Evolutionary conservation across 2,797 vertebrate genomes (phyloP).

Genomic region (Rhinoraja longicauda): DNA sequence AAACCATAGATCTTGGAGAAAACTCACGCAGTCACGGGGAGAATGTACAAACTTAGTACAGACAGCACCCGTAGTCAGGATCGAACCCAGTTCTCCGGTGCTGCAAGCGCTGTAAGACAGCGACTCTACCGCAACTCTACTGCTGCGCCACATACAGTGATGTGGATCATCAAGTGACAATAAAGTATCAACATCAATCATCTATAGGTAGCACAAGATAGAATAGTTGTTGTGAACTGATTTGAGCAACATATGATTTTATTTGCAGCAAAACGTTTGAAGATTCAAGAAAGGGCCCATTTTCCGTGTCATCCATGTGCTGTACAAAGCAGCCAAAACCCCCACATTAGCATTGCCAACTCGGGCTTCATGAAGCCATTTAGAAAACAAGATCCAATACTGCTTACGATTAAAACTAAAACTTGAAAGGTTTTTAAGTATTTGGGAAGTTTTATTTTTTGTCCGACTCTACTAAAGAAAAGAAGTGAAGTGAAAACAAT

Average conservation of each 20-base stretch:
- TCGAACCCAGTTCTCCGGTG: too few relatives aligned
- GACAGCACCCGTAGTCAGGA: too few relatives aligned
- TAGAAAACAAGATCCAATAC: not conserved
- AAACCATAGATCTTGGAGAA: too few relatives aligned
- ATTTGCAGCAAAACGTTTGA: not conserved
- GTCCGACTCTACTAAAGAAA: constrained; percentile 52
- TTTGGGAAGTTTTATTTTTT: constrained; percentile 41
- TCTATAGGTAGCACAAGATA: not conserved
- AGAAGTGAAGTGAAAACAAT: constrained; percentile 60
- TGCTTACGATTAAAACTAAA: not conserved
- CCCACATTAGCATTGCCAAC: not conserved
- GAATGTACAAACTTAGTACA: too few relatives aligned
- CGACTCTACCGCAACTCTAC: too few relatives aligned
- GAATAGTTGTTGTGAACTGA: constrained; percentile 16
- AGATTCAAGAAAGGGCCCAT: too few relatives aligned
- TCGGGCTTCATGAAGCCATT: not conserved
- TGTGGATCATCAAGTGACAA: too few relatives aligned
- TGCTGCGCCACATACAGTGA: too few relatives aligned
- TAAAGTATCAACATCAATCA: too few relatives aligned
- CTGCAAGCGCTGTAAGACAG: too few relatives aligned
- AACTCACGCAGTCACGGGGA: too few relatives aligned
- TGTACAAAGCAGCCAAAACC: not conserved
- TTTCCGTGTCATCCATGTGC: not conserved
- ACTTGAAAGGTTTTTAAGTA: constrained; percentile 36
- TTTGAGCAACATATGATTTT: not conserved